Conservation (phyloP, 1,140 invertebrate species). For the Polyergus mexicanus region DNA sequence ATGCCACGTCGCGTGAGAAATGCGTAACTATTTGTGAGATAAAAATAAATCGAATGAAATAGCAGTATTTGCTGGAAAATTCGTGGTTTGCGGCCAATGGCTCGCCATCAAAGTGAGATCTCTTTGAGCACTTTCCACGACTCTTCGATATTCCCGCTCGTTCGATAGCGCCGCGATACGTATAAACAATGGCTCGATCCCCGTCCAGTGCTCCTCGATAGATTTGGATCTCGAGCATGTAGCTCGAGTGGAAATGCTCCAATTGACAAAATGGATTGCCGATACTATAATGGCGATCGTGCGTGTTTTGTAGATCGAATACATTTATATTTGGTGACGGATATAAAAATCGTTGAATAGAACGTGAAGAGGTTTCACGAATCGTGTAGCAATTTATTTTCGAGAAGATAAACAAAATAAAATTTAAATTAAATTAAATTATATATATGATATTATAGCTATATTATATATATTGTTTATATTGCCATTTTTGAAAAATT, state of each 20-base stretch:
- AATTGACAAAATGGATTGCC: constrained; percentile 68
- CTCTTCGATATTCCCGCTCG: constrained; percentile 44
- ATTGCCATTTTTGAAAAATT: not conserved
- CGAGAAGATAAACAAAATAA: not conserved
- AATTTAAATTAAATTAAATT: constrained; percentile 38
- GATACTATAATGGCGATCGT: constrained; percentile 56
- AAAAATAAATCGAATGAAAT: constrained; percentile 15
- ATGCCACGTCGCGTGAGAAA: not conserved
- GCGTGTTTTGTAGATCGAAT: constrained; percentile 40
- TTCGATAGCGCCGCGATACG: constrained; percentile 33
- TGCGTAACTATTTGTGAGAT: not conserved
- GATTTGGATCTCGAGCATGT: constrained; percentile 39
- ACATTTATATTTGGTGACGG: constrained; percentile 53
- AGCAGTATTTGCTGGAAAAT: constrained; percentile 27
- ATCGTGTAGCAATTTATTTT: constrained; percentile 36
- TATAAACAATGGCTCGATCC: constrained; percentile 52
- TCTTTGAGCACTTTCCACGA: constrained; percentile 64
- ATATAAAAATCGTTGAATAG: constrained; percentile 27
- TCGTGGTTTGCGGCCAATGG: constrained; percentile 57
- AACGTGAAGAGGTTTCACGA: constrained; percentile 27
- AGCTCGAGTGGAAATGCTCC: constrained; percentile 40
- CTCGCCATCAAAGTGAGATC: constrained; percentile 67
- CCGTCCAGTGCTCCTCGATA: constrained; percentile 29
- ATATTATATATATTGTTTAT: not conserved
- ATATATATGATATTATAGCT: not conserved